Conservation (phyloP, 2,888 invertebrate species). For the Chelonus formosanus region DNA sequence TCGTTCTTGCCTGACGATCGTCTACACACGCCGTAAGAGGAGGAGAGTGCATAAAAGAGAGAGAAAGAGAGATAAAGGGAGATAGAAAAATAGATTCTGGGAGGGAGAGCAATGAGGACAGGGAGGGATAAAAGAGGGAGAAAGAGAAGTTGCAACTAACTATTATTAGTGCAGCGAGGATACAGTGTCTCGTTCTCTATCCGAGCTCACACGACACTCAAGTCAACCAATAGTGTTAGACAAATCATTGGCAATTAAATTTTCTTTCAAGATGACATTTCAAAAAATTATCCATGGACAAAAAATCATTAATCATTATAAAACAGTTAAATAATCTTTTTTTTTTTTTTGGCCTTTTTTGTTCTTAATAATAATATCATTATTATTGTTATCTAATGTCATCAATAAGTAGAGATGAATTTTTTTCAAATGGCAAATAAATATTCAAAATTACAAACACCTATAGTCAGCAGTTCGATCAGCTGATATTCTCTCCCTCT, state of each 20-base stretch:
- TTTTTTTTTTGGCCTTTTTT: background rate
- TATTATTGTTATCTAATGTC: too few relatives aligned
- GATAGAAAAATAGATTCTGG: background rate
- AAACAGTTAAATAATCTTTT: background rate
- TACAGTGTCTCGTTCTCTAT: constrained; percentile 34
- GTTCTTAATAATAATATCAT: too few relatives aligned
- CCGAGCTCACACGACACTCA: constrained; percentile 16
- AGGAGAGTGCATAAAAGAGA: constrained; percentile 7
- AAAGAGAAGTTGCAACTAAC: constrained; percentile 28
- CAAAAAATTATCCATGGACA: too few relatives aligned
- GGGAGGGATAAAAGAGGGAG: constrained; percentile 22
- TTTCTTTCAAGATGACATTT: background rate
- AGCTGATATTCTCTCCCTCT: constrained; percentile 21
- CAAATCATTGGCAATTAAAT: constrained; percentile 8
- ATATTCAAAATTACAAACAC: background rate
- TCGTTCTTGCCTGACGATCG: constrained; percentile 27
- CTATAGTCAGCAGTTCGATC: constrained; percentile 1
- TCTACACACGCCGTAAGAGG: constrained; percentile 21
- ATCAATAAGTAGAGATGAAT: too few relatives aligned
- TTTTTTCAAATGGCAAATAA: background rate
- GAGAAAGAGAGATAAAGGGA: constrained; percentile 9
- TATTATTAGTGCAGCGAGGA: constrained; percentile 36
- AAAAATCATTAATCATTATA: too few relatives aligned
- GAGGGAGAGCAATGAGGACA: constrained; percentile 18
- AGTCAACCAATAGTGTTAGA: constrained; percentile 21